Base-by-base conservation (phyloP, 2,888 invertebrate species). In the Cantharis flavilabris region DNA sequence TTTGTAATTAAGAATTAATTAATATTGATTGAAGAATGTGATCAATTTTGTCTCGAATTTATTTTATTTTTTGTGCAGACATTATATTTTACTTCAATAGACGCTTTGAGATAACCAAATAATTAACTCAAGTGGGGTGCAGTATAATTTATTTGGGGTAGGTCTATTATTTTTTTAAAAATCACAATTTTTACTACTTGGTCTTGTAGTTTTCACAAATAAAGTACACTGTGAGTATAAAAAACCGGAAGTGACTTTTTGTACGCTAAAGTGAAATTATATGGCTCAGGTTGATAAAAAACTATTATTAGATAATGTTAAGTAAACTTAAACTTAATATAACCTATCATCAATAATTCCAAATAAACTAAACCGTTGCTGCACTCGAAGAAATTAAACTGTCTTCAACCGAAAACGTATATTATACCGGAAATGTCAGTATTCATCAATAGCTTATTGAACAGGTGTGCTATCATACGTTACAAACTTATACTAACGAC, bases 371-470 rank as follows among this genome's bases (percentile, higher is more conserved):
- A 75, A 75, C 75, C 65, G 70, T 75, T 76, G 73, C 76, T 14
- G 64, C 72, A 76, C 72, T 76, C 74, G 78, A 76, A 76, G 74
- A 76, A 76, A 79, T 80, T 76, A 80, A 80, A 80, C 75, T 78
- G 76, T 78, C 77, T 80, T 78, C 73, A 78, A 80, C 80, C 78
- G 80, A 78, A 78, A 80, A 78, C 73, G 73, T 69, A 79, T 78
- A 78, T 76, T 67, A 65, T 63, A 79, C 82, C 82, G 82, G 82
- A 82, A 81, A 82, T 73, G 82, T 82, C 82, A 80, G 79, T 75
- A 76, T 74, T 70, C 80, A 81, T 82, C 82, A 82, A 82, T 82
- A 82, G 76, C 65, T 18, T 70, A 81, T 82, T 76, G 82, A 81
- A 82, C 82, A 82, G 82, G 82, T 82, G 82, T 75, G 74, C 70